These are phyloP conservation scores for Leptinotarsa haldemani DNA, from an alignment of 2,888 invertebrate genomes.

Conservation along the genomic window DNA sequence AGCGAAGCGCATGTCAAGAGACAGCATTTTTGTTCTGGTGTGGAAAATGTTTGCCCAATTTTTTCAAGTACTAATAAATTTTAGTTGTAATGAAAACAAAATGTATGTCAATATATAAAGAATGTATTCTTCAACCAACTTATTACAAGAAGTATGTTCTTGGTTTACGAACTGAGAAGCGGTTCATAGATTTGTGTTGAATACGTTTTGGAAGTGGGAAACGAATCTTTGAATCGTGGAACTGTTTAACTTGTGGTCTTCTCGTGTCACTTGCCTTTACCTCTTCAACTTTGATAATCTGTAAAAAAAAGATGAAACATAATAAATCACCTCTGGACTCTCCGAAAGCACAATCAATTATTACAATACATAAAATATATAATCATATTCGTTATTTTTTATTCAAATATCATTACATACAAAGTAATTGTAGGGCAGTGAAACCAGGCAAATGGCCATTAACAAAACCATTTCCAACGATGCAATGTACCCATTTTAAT, in stretches of 20 bases:
- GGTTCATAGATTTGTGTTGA: conserved; percentile 84
- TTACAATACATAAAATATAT: not conserved
- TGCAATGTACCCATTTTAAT: conserved; percentile 41
- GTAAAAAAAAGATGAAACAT: conserved; percentile 24
- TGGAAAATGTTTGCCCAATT: no score
- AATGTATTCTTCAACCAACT: conserved; percentile 50
- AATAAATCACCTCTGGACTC: no score
- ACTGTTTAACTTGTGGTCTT: conserved; percentile 95
- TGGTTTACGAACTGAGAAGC: conserved; percentile 86
- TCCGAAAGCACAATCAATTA: not conserved
- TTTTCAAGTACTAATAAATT: not conserved
- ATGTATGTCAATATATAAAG: conserved; percentile 39
- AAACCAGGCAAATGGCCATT: conserved; percentile 42
- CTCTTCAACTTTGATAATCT: conserved; percentile 94
- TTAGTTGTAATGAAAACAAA: not conserved
- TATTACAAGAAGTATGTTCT: conserved; percentile 78
- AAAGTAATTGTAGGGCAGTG: conserved; percentile 35
- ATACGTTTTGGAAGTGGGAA: conserved; percentile 97
- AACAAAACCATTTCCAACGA: conserved; percentile 42
- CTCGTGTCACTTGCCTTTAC: conserved; percentile 91
- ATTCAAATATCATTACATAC: not conserved
- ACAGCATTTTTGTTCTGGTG: no score
- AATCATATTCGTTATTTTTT: not conserved
- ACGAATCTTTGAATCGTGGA: conserved; percentile 95
- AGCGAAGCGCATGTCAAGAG: no score